Base-by-base conservation (phyloP, 2,113 vertebrate genomes). In the Corythoichthys intestinalis region DNA sequence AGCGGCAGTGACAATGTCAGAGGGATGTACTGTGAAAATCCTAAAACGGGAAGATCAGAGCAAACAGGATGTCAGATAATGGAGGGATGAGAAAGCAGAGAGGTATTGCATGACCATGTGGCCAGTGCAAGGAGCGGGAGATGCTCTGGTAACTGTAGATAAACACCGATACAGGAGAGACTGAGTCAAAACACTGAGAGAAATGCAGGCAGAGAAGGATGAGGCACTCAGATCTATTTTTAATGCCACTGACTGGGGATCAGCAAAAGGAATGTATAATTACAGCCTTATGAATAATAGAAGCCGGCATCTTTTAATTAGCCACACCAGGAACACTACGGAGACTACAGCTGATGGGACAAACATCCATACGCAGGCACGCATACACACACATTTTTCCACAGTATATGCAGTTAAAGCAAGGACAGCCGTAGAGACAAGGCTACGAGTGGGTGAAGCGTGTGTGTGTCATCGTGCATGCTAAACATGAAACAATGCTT, bases 261-360 rank as follows among this genome's bases (percentile, higher is more conserved):
- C 83, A 74, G 87, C 85, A 89, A 89, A 91, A 89, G 82, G 88
- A 91, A 88, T 90, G 86, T 83, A 87, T 91, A 88, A 90, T 89
- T 90, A 88, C 83, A 76, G 78, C 50, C 77, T 85, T 77, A 85
- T 89, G 85, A 88, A 89, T 88, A 86, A 88, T 87, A 79, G 78
- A 88, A 79, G 69, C 56, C 64, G 86, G 80, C 71, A 85, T 78
- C 80, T 87, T 86, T 87, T 89, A 91, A 89, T 91, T 89, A 88
- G 80, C 77, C 76, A 86, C 80, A 83, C 75, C 73, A 85, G 79
- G 77, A 70, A 73, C 74, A 58, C 74, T 78, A 76, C 82, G 73
- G 83, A 70, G 74, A 72, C 67, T 0, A n/a, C 58, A 77, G 69
- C 71, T 79, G 89, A 82, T 71, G 73, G 79, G 70, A 85, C 84